These are phyloP conservation scores for Isichthys henryi DNA, from an alignment of 2,113 vertebrate genomes.

Conservation along the genomic window DNA sequence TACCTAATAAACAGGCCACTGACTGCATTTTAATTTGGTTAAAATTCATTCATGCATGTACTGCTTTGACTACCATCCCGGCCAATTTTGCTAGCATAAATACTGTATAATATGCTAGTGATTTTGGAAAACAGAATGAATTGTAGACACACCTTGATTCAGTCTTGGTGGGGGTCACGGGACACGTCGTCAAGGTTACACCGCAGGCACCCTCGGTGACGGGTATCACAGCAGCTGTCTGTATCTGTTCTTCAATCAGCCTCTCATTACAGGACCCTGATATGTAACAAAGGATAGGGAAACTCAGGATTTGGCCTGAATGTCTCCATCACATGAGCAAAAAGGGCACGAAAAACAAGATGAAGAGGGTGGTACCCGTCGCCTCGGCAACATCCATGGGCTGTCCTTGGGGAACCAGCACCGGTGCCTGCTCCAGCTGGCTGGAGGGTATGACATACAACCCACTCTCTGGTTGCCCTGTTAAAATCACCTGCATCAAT, in stretches of 20 bases:
- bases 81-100: not conserved
- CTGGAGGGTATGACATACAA: conserved; percentile 66
- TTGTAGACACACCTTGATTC: conserved; percentile 41
- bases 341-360: not conserved
- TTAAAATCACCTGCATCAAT: conserved; percentile 63
- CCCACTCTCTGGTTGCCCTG: conserved; percentile 63
- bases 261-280: conserved; percentile 57
- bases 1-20: not conserved
- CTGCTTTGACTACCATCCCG: not conserved
- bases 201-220: conserved; percentile 46
- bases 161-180: conserved; percentile 42
- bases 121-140: not conserved
- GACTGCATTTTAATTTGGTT: not conserved
- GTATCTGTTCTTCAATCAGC: conserved; percentile 43
- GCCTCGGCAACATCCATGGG: conserved; percentile 48
- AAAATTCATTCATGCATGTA: not conserved
- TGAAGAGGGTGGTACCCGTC: conserved; percentile 40
- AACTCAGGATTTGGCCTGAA: not conserved
- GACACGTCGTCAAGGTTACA: conserved; percentile 52
- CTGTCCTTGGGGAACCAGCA: conserved; percentile 65
- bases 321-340: not conserved
- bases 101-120: not conserved
- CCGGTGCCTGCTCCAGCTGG: conserved; percentile 58
- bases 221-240: conserved; percentile 49
- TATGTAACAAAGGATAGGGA: conserved; percentile 24